Percentiles rank a stretch among this genome's conserved stretches.
Evolutionary conservation across 2,113 vertebrate species (phyloP).

Genomic region (Turnix velox): DNA sequence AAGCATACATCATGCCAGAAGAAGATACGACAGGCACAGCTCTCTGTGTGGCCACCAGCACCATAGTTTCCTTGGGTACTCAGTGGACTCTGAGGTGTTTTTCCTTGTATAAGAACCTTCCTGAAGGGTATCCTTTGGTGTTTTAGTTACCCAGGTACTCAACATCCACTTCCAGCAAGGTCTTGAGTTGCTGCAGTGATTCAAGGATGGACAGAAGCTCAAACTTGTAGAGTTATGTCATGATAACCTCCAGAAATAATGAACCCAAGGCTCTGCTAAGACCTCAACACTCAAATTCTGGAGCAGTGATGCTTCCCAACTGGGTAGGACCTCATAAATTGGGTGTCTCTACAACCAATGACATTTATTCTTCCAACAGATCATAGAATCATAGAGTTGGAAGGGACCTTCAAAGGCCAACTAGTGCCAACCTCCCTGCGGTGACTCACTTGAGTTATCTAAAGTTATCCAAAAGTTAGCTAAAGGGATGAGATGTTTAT

Average conservation of each 20-base stretch:
- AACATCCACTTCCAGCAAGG: neutral
- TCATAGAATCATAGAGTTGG: no score
- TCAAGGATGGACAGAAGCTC: neutral
- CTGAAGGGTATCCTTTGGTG: neutral
- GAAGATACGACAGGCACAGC: neutral
- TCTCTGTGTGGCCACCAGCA: accelerated
- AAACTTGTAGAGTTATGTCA: neutral
- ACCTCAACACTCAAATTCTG: neutral
- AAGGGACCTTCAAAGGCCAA: no score
- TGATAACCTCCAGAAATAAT: neutral
- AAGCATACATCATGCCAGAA: neutral
- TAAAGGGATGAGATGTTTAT: neutral
- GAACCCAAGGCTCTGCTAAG: neutral
- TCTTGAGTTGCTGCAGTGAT: neutral
- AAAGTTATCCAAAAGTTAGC: neutral
- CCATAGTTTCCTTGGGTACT: neutral
- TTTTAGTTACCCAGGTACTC: neutral
- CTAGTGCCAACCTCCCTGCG: no score
- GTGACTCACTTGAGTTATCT: no score
- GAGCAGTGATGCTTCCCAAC: neutral
- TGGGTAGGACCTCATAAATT: neutral
- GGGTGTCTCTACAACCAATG: neutral
- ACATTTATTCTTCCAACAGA: neutral
- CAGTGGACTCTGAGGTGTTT: neutral
- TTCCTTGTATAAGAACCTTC: neutral